Evolutionary conservation across 2,797 vertebrate genomes (phyloP).

Genomic region (Pangasius mekongensis): DNA sequence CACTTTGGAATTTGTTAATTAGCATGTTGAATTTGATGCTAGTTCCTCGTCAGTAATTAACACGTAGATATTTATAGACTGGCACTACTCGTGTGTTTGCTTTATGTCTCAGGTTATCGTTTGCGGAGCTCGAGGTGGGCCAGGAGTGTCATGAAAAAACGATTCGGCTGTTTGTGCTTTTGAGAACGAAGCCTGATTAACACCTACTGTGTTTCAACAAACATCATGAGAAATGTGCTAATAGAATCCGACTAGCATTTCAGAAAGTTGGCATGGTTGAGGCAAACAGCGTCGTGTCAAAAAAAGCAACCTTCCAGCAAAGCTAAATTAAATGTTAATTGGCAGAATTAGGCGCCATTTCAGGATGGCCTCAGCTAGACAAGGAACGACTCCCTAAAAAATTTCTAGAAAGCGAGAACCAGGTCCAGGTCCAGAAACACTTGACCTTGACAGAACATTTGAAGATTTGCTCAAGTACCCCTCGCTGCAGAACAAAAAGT

Average conservation of each 20-base stretch:
- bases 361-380: background rate
- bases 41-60: constrained; percentile 62
- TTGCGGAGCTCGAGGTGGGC: constrained; percentile 10
- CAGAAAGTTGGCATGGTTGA: background rate
- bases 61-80: constrained; percentile 62
- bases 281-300: background rate
- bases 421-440: background rate
- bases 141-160: constrained; percentile 11
- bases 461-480: background rate
- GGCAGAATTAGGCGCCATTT: background rate
- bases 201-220: constrained; percentile 37
- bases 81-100: constrained; percentile 32
- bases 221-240: constrained; percentile 32
- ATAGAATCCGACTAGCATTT: constrained; percentile 20
- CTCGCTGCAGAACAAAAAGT: background rate
- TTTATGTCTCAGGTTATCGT: constrained; percentile 34
- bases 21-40: constrained; percentile 47
- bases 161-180: constrained; percentile 21
- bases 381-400: background rate
- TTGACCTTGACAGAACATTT: background rate
- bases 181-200: constrained; percentile 39
- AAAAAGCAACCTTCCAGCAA: background rate
- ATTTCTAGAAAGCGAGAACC: background rate
- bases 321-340: background rate
- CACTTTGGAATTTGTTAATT: constrained; percentile 51